Evolutionary conservation across 2,797 vertebrate species (phyloP), one percentile per base, ranked within the genome.

Genomic region (Sebastolobus alascanus): DNA sequence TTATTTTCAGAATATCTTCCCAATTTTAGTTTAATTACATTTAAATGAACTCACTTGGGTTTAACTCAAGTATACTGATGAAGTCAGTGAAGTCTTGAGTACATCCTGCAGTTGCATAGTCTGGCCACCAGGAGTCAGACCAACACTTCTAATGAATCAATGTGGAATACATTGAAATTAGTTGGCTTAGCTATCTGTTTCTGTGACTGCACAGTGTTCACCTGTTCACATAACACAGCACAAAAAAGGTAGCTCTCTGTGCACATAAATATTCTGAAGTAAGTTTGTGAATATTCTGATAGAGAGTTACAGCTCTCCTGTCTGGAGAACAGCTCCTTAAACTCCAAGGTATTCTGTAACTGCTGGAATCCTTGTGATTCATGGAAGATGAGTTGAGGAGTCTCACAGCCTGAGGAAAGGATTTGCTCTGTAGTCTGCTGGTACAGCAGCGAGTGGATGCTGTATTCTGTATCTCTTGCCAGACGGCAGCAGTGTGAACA

Each of bases 51-150:
- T 69, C 25, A 31, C 14, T 18, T 10, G 46, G 46, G 46, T 31
- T 52, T 27, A 33, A 52, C n/a, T 29, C 31, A 1, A 5, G 4
- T 13, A 50, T 50, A 50, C 16, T 50, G 46, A 50, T 50, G 25
- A 25, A 25, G 46, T 20, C 46, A 50, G 8, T 50, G 46, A 50
- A 50, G 46, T 50, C 46, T 20, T 7, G 18, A 50, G 35, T 37
- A 18, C 8, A 38, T 27, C 13, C 2, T 65, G 22, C 58, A 65
- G 66, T 70, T 63, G 0, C 18, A 67, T 6, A 18, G 10, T 29
- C 6, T 79, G 72, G 3, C 64, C 84, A 77, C 69, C 4, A 58
- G 80, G n/a, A 67, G 73, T 69, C 40, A 75, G 10, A 2, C 18
- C 12, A 43, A 31, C 10, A 18, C 69, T 33, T 61, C 18, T 46